Percentiles rank a stretch among this genome's conserved stretches.
Conservation (phyloP, 2,113 vertebrate species). For the Anoura caudifer region DNA sequence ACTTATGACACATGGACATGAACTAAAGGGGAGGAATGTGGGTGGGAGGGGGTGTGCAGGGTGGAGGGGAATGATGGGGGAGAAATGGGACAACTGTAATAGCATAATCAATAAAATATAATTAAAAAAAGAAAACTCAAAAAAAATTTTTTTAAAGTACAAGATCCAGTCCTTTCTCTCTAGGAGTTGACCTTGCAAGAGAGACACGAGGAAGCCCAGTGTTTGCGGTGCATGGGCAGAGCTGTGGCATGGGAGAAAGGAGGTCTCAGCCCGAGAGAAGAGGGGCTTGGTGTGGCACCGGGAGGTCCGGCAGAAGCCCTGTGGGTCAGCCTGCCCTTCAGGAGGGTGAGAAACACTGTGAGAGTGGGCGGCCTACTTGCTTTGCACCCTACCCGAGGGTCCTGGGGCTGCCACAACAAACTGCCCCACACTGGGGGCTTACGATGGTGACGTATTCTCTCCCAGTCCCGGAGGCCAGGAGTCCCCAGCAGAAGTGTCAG, state of each 20-base stretch:
- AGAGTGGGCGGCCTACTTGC: too few species aligned
- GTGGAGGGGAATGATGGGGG: too few species aligned
- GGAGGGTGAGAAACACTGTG: background rate
- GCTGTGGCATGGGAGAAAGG: too few species aligned
- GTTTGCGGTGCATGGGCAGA: background rate
- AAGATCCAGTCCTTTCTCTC: background rate
- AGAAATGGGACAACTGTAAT: too few species aligned
- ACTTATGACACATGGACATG: too few species aligned
- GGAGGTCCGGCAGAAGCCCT: background rate
- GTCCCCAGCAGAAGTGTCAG: background rate
- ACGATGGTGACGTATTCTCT: background rate
- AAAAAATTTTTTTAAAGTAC: background rate
- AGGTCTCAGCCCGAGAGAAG: background rate
- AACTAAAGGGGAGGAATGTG: too few species aligned
- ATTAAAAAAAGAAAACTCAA: too few species aligned
- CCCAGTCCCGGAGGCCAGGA: background rate
- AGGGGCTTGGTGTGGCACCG: too few species aligned
- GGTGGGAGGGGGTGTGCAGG: too few species aligned
- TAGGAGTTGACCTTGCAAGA: background rate
- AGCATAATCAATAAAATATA: too few species aligned
- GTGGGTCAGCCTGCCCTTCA: background rate
- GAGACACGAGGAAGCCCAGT: background rate
- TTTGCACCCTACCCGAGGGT: accelerated
- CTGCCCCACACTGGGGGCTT: background rate
- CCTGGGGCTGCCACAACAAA: background rate